phyloP scores from a whole-genome alignment of 2,888 invertebrate species.

The Boloria selene region DNA sequence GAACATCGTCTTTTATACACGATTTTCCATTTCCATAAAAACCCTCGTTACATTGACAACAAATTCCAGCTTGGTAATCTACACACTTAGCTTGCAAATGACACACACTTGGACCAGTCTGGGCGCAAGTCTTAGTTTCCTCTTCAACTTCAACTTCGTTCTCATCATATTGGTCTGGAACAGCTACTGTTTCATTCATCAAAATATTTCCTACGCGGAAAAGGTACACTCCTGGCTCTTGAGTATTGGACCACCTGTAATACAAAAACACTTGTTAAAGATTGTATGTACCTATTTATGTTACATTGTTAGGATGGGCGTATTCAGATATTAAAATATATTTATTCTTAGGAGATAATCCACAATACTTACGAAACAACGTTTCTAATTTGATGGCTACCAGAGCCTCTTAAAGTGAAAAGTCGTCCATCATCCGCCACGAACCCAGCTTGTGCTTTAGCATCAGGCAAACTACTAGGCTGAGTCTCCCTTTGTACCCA shows the following conservation, averaged over 20 bases:
- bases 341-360: background rate
- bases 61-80: constrained; percentile 92
- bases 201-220: constrained; percentile 90
- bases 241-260: constrained; percentile 92
- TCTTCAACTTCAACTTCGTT: constrained; percentile 69
- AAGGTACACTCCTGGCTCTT: constrained; percentile 92
- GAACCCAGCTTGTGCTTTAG: constrained; percentile 96
- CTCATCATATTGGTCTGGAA: constrained; percentile 84
- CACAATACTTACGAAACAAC: constrained; percentile 85
- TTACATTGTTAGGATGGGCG: too few species aligned
- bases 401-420: constrained; percentile 91
- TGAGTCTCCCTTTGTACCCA: constrained; percentile 94
- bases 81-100: constrained; percentile 91
- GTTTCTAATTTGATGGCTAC: constrained; percentile 92
- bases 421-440: constrained; percentile 91
- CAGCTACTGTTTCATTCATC: constrained; percentile 83
- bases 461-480: constrained; percentile 90
- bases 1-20: constrained; percentile 92
- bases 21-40: constrained; percentile 96
- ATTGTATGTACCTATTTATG: too few species aligned
- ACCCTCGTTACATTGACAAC: constrained; percentile 92
- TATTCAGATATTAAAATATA: background rate
- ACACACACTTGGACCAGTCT: constrained; percentile 87
- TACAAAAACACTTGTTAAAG: background rate
- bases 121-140: constrained; percentile 81